Base-by-base conservation (phyloP, 2,888 invertebrate species). In the Hololepta plana region DNA sequence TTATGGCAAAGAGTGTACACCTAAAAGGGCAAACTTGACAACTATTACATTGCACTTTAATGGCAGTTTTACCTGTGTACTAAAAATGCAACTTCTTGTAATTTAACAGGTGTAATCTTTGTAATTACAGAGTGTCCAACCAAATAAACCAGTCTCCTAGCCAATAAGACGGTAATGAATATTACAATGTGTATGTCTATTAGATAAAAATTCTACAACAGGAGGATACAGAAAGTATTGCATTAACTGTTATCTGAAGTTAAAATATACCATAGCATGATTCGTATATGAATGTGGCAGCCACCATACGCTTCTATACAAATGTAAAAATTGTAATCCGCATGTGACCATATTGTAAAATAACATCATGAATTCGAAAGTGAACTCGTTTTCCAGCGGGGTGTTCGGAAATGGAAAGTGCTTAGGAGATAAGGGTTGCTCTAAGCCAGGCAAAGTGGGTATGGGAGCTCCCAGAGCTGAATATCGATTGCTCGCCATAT, bases 251-350 rank as follows among this genome's bases (percentile, higher is more conserved):
- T 28, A 11, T 17, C 22, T 27, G 10, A 15, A 16, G 15, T 5
- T 19, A 4, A 15, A 20, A 46, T 65, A 57, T 58, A 91, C 93
- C 70, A 95, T 69, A 32, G 84, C 76, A 46, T 85, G 80, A 43
- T 72, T 72, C 32, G 77, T 81, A 47, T 85, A 76, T 0, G 91
- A 88, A 47, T 93, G 76, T 1, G 91, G 88, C 27, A 95, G 54
- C 96, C 96, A 98, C 91, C 93, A 98, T 8, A 87, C 80, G 2
- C 90, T 91, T 39, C 88, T 72, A 48, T 96, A 96, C 17, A 96
- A 64, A 58, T 96, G 90, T 20, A 96, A 62, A 48, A 91, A 87
- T 57, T 98, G 96, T 29, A 93, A 62, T 28, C 73, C 75, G 12
- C 84, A 72, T 0, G 80, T 74, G 21, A 80, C 64, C 13, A 77